These are phyloP conservation scores for Disparrhopalites patrizii DNA, from an alignment of 2,888 invertebrate species.

Conservation along the genomic window DNA sequence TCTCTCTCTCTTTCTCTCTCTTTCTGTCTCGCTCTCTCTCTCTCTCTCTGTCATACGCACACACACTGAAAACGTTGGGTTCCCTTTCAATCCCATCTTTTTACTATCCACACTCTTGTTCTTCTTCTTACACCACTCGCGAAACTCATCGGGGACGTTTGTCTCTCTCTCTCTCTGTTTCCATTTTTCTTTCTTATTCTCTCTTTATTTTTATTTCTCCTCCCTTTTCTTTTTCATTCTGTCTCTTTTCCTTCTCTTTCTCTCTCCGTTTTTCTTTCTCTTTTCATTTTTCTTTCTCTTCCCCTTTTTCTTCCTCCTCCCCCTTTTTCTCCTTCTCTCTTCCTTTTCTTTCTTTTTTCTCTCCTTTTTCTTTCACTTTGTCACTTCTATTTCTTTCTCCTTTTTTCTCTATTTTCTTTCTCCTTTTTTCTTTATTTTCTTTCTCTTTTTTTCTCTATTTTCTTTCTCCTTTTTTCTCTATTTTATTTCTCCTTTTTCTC, in stretches of 20 bases:
- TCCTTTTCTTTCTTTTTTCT: background rate
- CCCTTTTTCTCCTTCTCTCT: background rate
- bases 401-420: conserved; percentile 3
- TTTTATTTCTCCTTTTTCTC: no score
- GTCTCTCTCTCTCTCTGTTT: background rate
- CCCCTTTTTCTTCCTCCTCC: background rate
- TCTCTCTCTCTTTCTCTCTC: no score
- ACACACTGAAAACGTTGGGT: no score
- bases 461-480: no score
- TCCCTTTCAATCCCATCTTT: no score
- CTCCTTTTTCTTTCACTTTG: background rate
- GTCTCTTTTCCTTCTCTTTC: background rate
- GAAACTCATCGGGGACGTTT: no score
- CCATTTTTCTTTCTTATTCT: background rate
- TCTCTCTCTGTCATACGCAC: no score
- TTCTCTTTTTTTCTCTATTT: no score
- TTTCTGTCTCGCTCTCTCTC: no score
- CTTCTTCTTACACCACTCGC: background rate
- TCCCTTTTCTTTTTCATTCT: background rate
- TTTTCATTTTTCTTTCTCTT: background rate
- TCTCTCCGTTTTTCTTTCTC: background rate
- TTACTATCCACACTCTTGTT: conserved; percentile 7
- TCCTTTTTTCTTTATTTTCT: no score
- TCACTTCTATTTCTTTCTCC: background rate
- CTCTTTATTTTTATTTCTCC: background rate